These are phyloP conservation scores for Polylopha cassiicola DNA, from an alignment of 2,888 invertebrate species.

Conservation along the genomic window DNA sequence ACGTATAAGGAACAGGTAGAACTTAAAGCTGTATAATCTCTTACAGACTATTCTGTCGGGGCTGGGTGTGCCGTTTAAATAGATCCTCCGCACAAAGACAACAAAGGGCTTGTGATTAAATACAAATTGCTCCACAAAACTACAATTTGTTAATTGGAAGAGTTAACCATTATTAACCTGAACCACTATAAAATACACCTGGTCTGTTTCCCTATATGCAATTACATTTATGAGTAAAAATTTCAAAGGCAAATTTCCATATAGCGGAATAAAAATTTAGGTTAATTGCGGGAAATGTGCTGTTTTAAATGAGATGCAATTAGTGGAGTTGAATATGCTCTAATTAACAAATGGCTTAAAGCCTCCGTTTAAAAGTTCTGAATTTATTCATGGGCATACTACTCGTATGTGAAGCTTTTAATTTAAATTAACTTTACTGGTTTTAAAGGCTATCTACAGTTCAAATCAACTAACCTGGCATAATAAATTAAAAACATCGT, in stretches of 20 bases:
- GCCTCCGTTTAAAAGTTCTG: conserved; percentile 17
- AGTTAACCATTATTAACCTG: conserved; percentile 15
- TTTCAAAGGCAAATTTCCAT: conserved; percentile 15
- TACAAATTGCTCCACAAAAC: conserved; percentile 23
- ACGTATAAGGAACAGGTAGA: too few relatives aligned
- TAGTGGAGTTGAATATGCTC: conserved; percentile 48
- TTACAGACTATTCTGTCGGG: conserved; percentile 1
- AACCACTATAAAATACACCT: conserved; percentile 9
- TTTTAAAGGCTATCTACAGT: too few relatives aligned
- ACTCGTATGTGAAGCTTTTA: too few relatives aligned
- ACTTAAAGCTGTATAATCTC: not conserved
- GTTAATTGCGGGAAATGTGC: conserved; percentile 50
- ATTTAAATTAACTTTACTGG: conserved; percentile 8
- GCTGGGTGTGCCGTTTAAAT: conserved; percentile 7
- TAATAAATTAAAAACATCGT: too few relatives aligned
- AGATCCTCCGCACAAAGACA: conserved; percentile 14
- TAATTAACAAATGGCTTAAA: conserved; percentile 42
- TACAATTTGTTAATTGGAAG: conserved; percentile 29
- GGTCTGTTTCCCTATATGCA: conserved; percentile 10
- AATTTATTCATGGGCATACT: too few relatives aligned
- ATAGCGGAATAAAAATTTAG: conserved; percentile 35
- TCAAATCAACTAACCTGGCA: too few relatives aligned
- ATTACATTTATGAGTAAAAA: conserved; percentile 5
- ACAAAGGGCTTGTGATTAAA: conserved; percentile 26
- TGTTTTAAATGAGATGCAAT: conserved; percentile 61